A percentile compares a stretch with the other conserved stretches of the same genome.
These are phyloP conservation scores for Lipophrys pholis DNA, from an alignment of 2,113 vertebrate species.

Conservation along the genomic window DNA sequence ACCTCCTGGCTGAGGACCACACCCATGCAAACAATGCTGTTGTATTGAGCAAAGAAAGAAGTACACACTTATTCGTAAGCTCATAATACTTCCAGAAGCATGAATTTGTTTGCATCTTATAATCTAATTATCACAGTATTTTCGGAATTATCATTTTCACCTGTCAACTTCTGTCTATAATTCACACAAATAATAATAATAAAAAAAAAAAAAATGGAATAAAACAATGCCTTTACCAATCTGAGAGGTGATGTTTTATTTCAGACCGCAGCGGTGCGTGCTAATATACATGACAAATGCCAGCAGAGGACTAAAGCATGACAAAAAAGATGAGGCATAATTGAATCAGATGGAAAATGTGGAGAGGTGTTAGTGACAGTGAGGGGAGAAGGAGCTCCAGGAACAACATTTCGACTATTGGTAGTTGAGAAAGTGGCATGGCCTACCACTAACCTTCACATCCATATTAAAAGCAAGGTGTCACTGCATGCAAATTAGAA, in stretches of 20 bases:
- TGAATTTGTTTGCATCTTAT: background rate
- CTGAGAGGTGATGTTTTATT: slow-evolving; percentile 1
- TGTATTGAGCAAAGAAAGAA: background rate
- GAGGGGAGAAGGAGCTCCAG: slow-evolving; percentile 31
- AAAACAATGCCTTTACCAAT: background rate
- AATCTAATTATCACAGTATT: background rate
- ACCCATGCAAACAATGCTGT: slow-evolving; percentile 48
- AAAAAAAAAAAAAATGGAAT: background rate
- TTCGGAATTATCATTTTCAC: background rate
- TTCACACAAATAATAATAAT: background rate
- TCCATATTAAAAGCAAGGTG: slow-evolving; percentile 75
- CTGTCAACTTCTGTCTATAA: too few relatives aligned
- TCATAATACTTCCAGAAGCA: background rate
- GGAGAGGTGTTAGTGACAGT: slow-evolving; percentile 35
- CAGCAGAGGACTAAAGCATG: slow-evolving; percentile 52
- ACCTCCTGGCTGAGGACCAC: slow-evolving; percentile 35
- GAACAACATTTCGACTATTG: slow-evolving; percentile 61
- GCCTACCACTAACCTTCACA: slow-evolving; percentile 77
- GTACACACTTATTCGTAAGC: background rate
- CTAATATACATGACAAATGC: slow-evolving; percentile 51
- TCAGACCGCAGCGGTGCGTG: slow-evolving; percentile 2
- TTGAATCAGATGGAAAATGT: slow-evolving; percentile 55
- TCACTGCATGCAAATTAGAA: slow-evolving; percentile 79
- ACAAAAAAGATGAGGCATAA: slow-evolving; percentile 37
- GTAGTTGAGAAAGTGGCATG: slow-evolving; percentile 60